These are phyloP conservation scores for Bovichtus diacanthus DNA, from an alignment of 2,797 vertebrate species.

Conservation along the genomic window DNA sequence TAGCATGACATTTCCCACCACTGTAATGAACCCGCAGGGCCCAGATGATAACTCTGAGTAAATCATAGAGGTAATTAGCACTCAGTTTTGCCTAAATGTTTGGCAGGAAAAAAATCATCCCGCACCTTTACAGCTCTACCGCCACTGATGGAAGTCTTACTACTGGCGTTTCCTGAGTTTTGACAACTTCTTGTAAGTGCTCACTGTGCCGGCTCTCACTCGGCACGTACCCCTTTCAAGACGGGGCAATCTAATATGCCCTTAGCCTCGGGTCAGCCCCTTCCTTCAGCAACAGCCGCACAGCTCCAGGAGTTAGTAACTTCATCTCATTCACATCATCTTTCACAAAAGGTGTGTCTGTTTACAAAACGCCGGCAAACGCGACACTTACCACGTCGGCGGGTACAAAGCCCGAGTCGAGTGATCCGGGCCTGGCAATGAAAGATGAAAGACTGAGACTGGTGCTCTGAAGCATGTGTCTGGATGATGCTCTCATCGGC, in stretches of 20 bases:
- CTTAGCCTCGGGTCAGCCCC: conserved; percentile 71
- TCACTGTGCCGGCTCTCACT: conserved; percentile 50
- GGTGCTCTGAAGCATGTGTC: conserved; percentile 83
- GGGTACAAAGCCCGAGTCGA: conserved; percentile 84
- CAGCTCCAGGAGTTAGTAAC: conserved; percentile 78
- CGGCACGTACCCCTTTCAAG: conserved; percentile 74
- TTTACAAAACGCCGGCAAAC: conserved; percentile 87
- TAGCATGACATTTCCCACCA: conserved; percentile 7
- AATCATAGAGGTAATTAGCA: conserved; percentile 17
- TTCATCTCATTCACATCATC: conserved; percentile 78
- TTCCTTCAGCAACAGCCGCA: conserved; percentile 67
- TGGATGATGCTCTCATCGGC: conserved; percentile 87
- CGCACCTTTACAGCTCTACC: neutral
- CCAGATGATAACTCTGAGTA: conserved; percentile 12
- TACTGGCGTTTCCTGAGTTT: conserved; percentile 23
- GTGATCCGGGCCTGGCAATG: conserved; percentile 83
- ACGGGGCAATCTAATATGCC: conserved; percentile 72
- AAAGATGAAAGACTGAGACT: conserved; percentile 89
- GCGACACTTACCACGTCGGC: conserved; percentile 85
- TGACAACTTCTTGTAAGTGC: conserved; percentile 24
- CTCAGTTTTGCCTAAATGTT: conserved; percentile 20
- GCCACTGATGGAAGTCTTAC: neutral
- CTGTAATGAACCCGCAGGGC: conserved; percentile 22
- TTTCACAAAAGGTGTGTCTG: conserved; percentile 84
- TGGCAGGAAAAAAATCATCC: conserved; percentile 3